Evolutionary conservation across 2,888 invertebrate genomes (phyloP).

Genomic region (Chrysomela aeneicollis): DNA sequence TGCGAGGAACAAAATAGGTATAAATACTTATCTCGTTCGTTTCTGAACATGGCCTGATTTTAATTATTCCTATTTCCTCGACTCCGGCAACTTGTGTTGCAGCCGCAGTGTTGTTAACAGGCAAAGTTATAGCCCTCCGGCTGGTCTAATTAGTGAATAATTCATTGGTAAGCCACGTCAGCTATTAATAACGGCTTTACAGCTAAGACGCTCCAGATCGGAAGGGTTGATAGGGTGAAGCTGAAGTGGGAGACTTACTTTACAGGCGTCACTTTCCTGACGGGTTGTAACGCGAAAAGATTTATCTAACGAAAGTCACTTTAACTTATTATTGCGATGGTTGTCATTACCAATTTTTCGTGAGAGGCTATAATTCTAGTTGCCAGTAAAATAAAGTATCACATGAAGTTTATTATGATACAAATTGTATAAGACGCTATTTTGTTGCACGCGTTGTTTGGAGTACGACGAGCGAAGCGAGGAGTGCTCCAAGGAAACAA

Average conservation of each 20-base stretch:
- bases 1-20: too few relatives aligned
- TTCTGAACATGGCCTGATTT: conserved; percentile 7
- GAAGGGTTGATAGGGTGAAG: conserved; percentile 45
- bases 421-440: too few relatives aligned
- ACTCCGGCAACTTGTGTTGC: conserved; percentile 40
- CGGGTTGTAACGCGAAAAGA: conserved; percentile 5
- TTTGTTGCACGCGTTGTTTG: too few relatives aligned
- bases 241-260: conserved; percentile 37
- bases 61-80: conserved; percentile 15
- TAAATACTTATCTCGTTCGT: too few relatives aligned
- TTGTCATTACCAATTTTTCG: not conserved
- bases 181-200: conserved; percentile 61
- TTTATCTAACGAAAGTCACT: conserved; percentile 19
- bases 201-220: conserved; percentile 37
- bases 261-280: conserved; percentile 7
- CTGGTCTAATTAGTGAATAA: conserved; percentile 65
- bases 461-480: too few relatives aligned
- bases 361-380: not conserved
- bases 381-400: too few relatives aligned
- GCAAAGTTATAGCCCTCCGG: conserved; percentile 58
- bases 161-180: conserved; percentile 63
- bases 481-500: too few relatives aligned
- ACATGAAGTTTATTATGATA: too few relatives aligned
- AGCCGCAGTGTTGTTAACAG: conserved; percentile 56
- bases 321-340: conserved; percentile 11